Base-by-base conservation (phyloP, 2,113 vertebrate species). In the Pleuronectes platessa region DNA sequence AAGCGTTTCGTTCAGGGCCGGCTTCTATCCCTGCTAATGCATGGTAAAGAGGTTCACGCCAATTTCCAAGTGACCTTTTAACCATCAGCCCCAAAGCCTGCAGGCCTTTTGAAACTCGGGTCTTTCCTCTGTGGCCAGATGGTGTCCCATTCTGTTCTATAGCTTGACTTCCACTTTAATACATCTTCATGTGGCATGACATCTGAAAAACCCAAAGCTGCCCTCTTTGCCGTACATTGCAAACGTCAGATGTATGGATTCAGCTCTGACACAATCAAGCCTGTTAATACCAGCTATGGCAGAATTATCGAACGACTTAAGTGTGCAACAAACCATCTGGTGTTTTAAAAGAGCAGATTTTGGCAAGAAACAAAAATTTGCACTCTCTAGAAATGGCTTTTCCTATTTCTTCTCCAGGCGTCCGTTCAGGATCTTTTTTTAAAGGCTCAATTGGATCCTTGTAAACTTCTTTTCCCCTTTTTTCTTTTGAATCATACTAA, bases 41-140 rank as follows among this genome's bases (percentile, higher is more conserved):
- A 84, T 75, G 81, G 67, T 83, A 78, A 91, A 90, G 79, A 86
- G 86, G 20, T 74, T 61, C 65, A 58, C 27, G 26, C 61, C 77
- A 71, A 66, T 81, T 87, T 88, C 45, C 66, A 67, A 83, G 76
- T 81, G 87, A 86, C 88, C 83, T 84, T 83, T 65, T 56, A 51
- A 66, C 63, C 13, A 7, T 61, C 64, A 60, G 67, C 35, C 56
- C 71, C 71, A 20, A 71, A 81, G 76, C 80, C 74, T 51, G 21
- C 15, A 0, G 14, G 62, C 35, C 42, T 72, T 74, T 71, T 61
- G 59, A 74, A 80, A 58, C 24, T 56, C n/a, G 47, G 58, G 8
- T 49, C 18, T 45, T 47, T 51, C 17, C 17, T 66, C 23, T 0
- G n/a, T 24, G 37, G 51, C 53, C 76, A 79, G 80, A 83, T 83